These are phyloP conservation scores for Serripes groenlandicus DNA, from an alignment of 2,888 invertebrate genomes.

Conservation along the genomic window DNA sequence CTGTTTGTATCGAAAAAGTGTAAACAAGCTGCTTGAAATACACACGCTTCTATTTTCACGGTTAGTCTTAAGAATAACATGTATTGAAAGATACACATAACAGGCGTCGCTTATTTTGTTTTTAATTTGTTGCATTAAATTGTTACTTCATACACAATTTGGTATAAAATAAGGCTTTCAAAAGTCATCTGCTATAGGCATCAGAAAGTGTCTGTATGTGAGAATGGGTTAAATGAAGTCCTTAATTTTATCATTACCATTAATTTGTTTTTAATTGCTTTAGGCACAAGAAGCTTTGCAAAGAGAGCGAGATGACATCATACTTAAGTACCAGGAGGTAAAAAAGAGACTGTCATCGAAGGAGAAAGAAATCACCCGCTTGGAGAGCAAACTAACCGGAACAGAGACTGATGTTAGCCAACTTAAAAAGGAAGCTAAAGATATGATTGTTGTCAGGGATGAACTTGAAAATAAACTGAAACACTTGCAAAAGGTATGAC, in stretches of 20 bases:
- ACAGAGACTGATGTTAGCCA: conserved; percentile 53
- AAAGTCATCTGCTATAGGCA: too few relatives aligned
- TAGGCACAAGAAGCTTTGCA: conserved; percentile 72
- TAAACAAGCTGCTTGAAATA: too few relatives aligned
- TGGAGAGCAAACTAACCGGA: conserved; percentile 50
- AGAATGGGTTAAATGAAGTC: too few relatives aligned
- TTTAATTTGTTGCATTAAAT: too few relatives aligned
- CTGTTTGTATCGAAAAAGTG: too few relatives aligned
- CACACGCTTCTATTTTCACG: too few relatives aligned
- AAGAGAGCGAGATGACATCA: conserved; percentile 68
- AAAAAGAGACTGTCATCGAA: conserved; percentile 60
- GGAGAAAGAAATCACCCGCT: conserved; percentile 52
- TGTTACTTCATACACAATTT: too few relatives aligned
- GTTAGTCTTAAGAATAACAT: too few relatives aligned
- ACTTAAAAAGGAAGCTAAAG: conserved; percentile 73
- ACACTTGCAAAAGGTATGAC: conserved; percentile 65
- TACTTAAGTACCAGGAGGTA: conserved; percentile 63
- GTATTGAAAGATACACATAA: too few relatives aligned
- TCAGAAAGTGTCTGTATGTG: too few relatives aligned
- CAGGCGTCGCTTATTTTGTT: too few relatives aligned
- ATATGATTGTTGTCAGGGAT: conserved; percentile 73
- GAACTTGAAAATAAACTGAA: conserved; percentile 69
- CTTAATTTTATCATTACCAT: background rate
- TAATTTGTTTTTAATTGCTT: background rate
- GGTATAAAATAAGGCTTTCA: too few relatives aligned